Evolutionary conservation across 2,888 invertebrate genomes (phyloP).

Genomic region (Polyploca ridens): DNA sequence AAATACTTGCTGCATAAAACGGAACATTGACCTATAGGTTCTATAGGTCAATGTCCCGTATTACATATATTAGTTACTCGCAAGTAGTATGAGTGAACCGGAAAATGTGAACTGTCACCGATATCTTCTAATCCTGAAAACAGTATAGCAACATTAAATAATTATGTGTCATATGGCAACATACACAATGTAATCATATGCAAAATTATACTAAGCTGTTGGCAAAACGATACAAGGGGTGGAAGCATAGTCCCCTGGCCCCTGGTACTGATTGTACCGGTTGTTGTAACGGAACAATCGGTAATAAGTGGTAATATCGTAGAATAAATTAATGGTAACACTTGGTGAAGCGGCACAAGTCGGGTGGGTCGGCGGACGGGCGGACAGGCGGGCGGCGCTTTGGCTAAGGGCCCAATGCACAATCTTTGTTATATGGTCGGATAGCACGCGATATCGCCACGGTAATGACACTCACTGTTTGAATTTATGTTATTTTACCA

Average conservation of each 20-base stretch:
- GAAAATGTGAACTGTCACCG: too few relatives aligned
- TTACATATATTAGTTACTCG: too few relatives aligned
- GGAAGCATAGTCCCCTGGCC: conserved; percentile 23
- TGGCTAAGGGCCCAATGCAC: conserved; percentile 63
- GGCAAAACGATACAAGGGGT: conserved; percentile 16
- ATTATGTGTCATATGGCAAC: conserved; percentile 11
- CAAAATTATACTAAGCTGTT: conserved; percentile 14
- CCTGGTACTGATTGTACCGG: conserved; percentile 62
- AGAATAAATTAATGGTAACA: conserved; percentile 72
- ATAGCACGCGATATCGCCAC: conserved; percentile 66
- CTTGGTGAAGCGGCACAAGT: conserved; percentile 62
- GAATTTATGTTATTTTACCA: conserved; percentile 25
- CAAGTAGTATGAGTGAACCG: too few relatives aligned
- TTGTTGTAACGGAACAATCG: conserved; percentile 53
- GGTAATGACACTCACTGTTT: conserved; percentile 44
- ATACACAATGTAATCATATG: conserved; percentile 17
- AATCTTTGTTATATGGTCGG: conserved; percentile 40
- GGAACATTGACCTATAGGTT: too few relatives aligned
- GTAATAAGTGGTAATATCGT: conserved; percentile 41
- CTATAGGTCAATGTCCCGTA: too few relatives aligned
- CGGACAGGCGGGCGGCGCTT: conserved; percentile 28
- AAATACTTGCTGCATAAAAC: too few relatives aligned
- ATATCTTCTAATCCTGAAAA: too few relatives aligned
- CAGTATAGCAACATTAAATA: too few relatives aligned
- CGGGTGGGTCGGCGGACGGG: conserved; percentile 24